Conservation (phyloP, 2,888 invertebrate species). For the Diarsia mendica region DNA sequence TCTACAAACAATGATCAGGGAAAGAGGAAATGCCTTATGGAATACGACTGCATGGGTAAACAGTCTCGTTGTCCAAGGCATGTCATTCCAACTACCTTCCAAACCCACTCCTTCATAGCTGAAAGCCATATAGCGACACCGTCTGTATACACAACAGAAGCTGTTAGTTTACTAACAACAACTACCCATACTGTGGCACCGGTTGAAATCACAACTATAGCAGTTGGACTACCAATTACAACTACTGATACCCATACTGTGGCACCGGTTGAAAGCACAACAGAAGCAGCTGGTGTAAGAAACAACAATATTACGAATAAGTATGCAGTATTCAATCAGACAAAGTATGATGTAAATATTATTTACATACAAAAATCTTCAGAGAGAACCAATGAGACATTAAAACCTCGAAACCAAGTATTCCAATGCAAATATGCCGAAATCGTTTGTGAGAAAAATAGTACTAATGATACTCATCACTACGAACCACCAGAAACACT, state of each 20-base stretch:
- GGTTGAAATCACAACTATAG: neutral
- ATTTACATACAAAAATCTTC: conserved; percentile 18
- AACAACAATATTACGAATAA: neutral
- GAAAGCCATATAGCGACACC: neutral
- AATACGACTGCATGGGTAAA: conserved; percentile 15
- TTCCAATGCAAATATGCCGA: conserved; percentile 33
- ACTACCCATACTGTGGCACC: too few species aligned
- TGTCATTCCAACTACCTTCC: neutral
- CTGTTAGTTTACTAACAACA: neutral
- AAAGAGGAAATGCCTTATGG: conserved; percentile 35
- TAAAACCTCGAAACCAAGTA: neutral
- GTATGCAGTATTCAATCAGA: neutral
- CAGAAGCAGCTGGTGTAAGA: neutral
- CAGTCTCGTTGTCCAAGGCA: neutral
- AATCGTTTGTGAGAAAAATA: conserved; percentile 17
- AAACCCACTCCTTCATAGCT: conserved; percentile 7
- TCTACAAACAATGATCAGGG: neutral
- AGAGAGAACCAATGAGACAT: neutral
- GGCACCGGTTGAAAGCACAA: neutral
- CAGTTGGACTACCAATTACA: neutral
- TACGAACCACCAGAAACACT: conserved; percentile 11
- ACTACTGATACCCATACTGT: neutral
- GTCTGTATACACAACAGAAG: neutral
- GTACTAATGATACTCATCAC: neutral
- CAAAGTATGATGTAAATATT: conserved; percentile 34